Evolutionary conservation across 2,888 invertebrate species (phyloP), one percentile per base, ranked within the genome.

Genomic region (Creontiades dilutus): DNA sequence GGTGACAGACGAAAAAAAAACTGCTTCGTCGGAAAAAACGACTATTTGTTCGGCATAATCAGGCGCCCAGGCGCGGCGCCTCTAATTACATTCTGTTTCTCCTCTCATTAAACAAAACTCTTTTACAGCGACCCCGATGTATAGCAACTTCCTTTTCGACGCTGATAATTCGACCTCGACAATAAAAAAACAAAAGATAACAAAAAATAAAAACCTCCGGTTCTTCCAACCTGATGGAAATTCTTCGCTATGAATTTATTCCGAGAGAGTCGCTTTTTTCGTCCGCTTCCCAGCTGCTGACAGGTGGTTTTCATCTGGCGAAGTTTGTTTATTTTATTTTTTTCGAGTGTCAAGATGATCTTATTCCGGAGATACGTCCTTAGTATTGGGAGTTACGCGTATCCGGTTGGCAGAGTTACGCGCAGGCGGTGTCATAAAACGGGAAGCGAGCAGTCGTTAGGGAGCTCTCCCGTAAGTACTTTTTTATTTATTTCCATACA

Each of bases 81-180:
- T 68, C 68, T 68, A 68, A 68, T 68, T 68, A 68, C 68, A 68
- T 68, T 68, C 68, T 23, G 68, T 68, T 68, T 68, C 61, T 61
- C 61, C 19, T 61, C 61, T 61, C 61, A 61, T 61, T 61, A 61
- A 61, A 68, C 68, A 68, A 68, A 11, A 68, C 68, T 61, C 61
- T 19, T 23, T 23, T 12, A 68, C 68, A 68, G 27, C 52, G 52
- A 2, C 48, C 52, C 11, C 52, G 52, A 52, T 52, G 52, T 23
- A 23, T 23, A 68, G 68, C 68, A 19, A 68, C 68, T 68, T 68
- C 68, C 68, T n/a, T 23, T 68, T 68, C 23, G 9, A 23, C 68
- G 27, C n/a, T 23, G 68, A 68, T 68, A 23, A 68, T 68, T 68
- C 68, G 68, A 68, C 19, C 23, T 27, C 11, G 19, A 23, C n/a